Evolutionary conservation across 2,113 vertebrate species (phyloP).

Genomic region (Anser brachyrhynchus): DNA sequence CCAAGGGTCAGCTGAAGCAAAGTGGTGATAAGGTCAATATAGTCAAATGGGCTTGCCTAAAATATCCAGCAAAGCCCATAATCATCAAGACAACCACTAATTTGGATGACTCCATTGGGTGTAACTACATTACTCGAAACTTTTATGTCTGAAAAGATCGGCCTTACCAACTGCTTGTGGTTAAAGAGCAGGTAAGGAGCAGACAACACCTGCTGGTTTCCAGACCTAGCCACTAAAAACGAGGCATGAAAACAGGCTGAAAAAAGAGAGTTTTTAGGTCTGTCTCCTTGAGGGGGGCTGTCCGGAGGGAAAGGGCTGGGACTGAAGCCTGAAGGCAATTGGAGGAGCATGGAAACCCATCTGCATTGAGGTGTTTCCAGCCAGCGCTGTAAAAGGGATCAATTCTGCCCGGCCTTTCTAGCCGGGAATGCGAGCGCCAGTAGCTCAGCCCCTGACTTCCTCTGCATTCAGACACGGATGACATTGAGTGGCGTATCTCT

Average conservation of each 20-base stretch:
- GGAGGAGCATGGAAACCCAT: neutral
- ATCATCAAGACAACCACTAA: neutral
- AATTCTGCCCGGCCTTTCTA: neutral
- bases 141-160: neutral
- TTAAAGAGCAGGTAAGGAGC: neutral
- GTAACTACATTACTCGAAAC: neutral
- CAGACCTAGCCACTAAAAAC: neutral
- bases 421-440: neutral
- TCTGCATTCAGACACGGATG: slow-evolving; percentile 45
- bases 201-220: neutral
- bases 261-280: neutral
- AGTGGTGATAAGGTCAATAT: neutral
- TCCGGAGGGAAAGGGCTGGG: neutral
- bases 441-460: neutral
- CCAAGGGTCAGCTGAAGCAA: neutral
- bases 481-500: slow-evolving; percentile 62
- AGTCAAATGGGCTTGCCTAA: neutral
- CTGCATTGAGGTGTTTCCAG: neutral
- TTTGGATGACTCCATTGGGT: neutral
- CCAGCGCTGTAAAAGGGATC: neutral
- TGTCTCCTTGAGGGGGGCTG: neutral
- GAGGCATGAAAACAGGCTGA: neutral
- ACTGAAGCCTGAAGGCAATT: neutral
- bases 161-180: neutral
- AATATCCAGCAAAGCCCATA: neutral